A percentile compares a stretch with the other conserved stretches of the same genome.
Evolutionary conservation across 2,797 vertebrate species (phyloP).

Genomic region (Tadarida brasiliensis): DNA sequence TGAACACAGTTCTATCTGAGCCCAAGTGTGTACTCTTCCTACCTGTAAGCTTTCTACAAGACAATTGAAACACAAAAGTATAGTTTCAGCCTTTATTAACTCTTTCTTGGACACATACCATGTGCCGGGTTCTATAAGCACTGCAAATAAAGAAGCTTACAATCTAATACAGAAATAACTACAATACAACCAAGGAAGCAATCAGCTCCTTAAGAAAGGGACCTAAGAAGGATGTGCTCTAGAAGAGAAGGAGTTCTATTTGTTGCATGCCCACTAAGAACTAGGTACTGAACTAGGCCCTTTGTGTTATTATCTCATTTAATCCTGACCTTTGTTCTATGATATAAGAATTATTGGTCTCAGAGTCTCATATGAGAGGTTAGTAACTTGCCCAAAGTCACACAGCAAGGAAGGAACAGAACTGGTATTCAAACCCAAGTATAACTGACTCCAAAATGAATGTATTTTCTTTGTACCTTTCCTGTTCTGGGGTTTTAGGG

Average conservation of each 20-base stretch:
- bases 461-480: background rate
- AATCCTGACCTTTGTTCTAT: background rate
- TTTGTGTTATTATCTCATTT: background rate
- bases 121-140: background rate
- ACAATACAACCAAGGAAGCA: background rate
- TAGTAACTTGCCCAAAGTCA: constrained; percentile 28
- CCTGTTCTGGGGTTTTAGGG: background rate
- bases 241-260: background rate
- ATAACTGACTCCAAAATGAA: constrained; percentile 13
- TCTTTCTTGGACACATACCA: background rate
- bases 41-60: background rate
- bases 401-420: constrained; percentile 7
- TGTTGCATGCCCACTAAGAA: background rate
- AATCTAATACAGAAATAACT: constrained; percentile 6
- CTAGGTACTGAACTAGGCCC: background rate
- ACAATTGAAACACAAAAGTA: background rate
- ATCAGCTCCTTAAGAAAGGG: background rate
- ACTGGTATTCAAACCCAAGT: background rate
- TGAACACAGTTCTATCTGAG: constrained; percentile 4
- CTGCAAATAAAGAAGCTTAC: constrained; percentile 26
- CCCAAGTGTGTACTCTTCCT: background rate
- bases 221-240: background rate
- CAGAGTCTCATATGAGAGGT: background rate
- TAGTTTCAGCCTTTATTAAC: constrained; percentile 32
- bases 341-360: background rate